Base-by-base conservation (phyloP, 2,797 vertebrate genomes). In the Tympanoctomys barrerae region DNA sequence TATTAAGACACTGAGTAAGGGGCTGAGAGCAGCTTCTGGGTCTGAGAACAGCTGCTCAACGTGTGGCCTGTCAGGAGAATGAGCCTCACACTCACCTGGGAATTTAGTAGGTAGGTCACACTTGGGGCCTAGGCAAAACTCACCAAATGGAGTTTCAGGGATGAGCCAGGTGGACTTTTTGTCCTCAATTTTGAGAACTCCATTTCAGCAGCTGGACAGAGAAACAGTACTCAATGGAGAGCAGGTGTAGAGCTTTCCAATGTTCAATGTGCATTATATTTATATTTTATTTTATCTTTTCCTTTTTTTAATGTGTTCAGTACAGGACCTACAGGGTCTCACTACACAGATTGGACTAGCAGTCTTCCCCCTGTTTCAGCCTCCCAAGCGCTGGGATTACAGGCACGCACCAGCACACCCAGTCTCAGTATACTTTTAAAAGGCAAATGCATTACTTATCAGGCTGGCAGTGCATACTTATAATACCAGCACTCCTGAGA, bases 131-230 rank as follows among this genome's bases (percentile, higher is more conserved):
- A 79, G 28, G 9, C 3, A 13, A 73, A 24, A 70, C 13, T 87
- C 89, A 85, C 3, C 46, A 39, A 52, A 87, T 62, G 28, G 36
- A 89, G 83, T 71, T 82, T 90, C 57, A 42, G 62, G 46, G 31
- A 33, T 68, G 66, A 94, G 18, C 19, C 46, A 82, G 39, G 54
- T 42, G 9, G 70, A 49, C 54, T 77, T 87, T 83, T 42, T 59
- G 88, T 36, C 28, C 42, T 77, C 33, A 89, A 95, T 28, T 91
- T 68, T 54, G 36, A 92, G 82, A 93, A 86, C 26, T 77, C 70
- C 22, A 8, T 14, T 91, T 52, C 82, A 82, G 52, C 89, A 83
- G 59, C 8, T 46, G n/a, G 68, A 90, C 49, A 83, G 54, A 78
- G 49, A 90, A 28, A 75, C 3, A 24, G 28, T 36, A 90, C 19